A percentile compares a stretch with the other conserved stretches of the same genome.
phyloP scores from a whole-genome alignment of 2,888 invertebrate species.

The Megalurothrips usitatus region DNA sequence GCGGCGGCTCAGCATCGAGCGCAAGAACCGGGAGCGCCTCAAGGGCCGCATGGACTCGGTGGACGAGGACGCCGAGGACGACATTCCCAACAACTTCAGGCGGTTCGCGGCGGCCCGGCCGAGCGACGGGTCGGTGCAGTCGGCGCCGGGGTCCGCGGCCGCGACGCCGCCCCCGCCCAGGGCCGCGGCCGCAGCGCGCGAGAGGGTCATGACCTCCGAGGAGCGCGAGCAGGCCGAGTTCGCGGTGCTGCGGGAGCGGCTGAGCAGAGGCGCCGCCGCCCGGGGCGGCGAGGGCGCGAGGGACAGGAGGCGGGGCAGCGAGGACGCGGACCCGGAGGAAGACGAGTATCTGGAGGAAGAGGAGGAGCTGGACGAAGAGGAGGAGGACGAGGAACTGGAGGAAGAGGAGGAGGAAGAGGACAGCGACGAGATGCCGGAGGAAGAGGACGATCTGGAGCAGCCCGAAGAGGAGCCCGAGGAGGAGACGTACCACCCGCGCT shows the following conservation, averaged over 20 bases:
- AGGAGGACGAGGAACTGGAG: slow-evolving; percentile 39
- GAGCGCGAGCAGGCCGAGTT: slow-evolving; percentile 28
- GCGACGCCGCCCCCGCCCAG: slow-evolving; percentile 30
- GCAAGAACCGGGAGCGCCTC: slow-evolving; percentile 27
- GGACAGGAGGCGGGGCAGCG: slow-evolving; percentile 41
- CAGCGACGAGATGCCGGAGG: slow-evolving; percentile 37
- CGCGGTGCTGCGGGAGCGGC: slow-evolving; percentile 27
- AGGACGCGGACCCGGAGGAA: slow-evolving; percentile 35
- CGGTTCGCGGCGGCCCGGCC: slow-evolving; percentile 28
- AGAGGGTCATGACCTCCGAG: slow-evolving; percentile 16
- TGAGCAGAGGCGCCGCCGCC: slow-evolving; percentile 34
- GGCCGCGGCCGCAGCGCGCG: slow-evolving; percentile 27
- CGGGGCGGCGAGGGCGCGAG: slow-evolving; percentile 37
- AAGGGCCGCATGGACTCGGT: slow-evolving; percentile 28
- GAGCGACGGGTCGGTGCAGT: neutral
- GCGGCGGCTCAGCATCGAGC: slow-evolving; percentile 27
- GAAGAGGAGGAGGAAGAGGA: slow-evolving; percentile 37
- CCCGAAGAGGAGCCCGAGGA: slow-evolving; percentile 36
- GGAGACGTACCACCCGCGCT: slow-evolving; percentile 28
- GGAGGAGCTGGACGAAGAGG: slow-evolving; percentile 42
- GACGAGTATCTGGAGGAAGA: slow-evolving; percentile 37
- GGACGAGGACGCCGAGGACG: slow-evolving; percentile 8
- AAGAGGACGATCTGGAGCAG: slow-evolving; percentile 32
- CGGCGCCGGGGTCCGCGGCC: slow-evolving; percentile 31
- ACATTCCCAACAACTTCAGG: neutral